Base-by-base conservation (phyloP, 2,888 invertebrate species). In the Geophilus truncorum region DNA sequence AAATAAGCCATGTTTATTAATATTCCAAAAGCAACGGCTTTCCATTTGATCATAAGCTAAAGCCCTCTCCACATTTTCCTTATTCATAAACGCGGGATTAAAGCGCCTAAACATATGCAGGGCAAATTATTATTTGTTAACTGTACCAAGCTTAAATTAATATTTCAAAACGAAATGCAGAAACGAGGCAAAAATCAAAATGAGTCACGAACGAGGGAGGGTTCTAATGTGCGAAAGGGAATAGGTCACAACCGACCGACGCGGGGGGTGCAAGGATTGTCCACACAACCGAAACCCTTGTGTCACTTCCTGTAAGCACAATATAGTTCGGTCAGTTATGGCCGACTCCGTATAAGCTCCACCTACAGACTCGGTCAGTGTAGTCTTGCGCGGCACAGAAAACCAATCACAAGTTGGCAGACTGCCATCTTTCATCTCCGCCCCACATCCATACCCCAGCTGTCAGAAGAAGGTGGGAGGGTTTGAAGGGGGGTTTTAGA, bases 291-390 rank as follows among this genome's bases (percentile, higher is more conserved):
- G 4, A 70, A 28, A 25, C 10, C 25, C 28, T 70, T 70, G 25
- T 25, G 70, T 25, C 70, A 70, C 28, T 70, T 70, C 70, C 77
- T 36, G 34, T 77, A 18, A 77, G 32, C 45, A 40, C 21, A 78
- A 78, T 78, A 40, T 78, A 78, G 78, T 78, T 78, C 78, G 78
- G 78, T 45, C 80, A 79, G 76, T 78, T 28, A 80, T 80, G 80
- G 80, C 80, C 75, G 80, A 70, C 70, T 70, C 70, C 3, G n/a
- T 21, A 4, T 34, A 80, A 80, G 80, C 80, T 80, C 80, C 80
- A 36, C 80, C 80, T 76, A 23, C 76, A 34, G 28, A 21, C 36
- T 23, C 34, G 40, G 75, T 28, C 75, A 76, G 25, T 76, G 80
- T 80, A 76, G 76, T 34, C 80, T 23, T 80, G 80, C 80, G 80